Percentiles rank a stretch among this genome's conserved stretches.
These are phyloP conservation scores for Rissa tridactyla DNA, from an alignment of 2,113 vertebrate genomes.

Conservation along the genomic window DNA sequence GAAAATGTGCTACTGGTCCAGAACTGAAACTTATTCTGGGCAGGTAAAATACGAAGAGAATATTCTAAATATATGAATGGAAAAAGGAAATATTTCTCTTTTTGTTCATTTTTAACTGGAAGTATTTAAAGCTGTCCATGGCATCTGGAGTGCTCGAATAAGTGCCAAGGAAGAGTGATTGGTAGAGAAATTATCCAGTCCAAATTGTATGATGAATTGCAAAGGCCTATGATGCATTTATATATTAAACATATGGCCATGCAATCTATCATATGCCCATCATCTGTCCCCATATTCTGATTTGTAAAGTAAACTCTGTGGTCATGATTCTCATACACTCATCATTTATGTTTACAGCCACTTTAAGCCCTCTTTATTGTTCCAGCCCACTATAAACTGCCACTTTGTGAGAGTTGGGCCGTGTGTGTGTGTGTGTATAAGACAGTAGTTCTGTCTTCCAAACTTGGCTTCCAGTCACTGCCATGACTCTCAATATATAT, in stretches of 20 bases:
- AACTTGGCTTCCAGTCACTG: constrained; percentile 11
- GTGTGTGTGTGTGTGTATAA: neutral
- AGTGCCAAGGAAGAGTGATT: neutral
- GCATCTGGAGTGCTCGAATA: neutral
- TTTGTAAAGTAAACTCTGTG: neutral
- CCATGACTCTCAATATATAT: constrained; percentile 49
- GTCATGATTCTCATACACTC: neutral
- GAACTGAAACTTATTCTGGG: neutral
- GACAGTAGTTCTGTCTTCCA: neutral
- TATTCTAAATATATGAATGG: neutral
- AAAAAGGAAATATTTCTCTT: neutral
- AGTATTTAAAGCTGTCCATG: neutral
- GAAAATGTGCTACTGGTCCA: neutral
- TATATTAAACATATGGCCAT: neutral
- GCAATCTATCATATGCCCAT: neutral
- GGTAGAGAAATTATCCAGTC: neutral
- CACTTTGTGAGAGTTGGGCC: neutral
- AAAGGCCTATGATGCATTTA: neutral
- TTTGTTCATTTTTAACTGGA: neutral
- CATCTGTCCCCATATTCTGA: neutral
- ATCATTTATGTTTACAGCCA: neutral
- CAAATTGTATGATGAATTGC: neutral
- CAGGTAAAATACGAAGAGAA: neutral
- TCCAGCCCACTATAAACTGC: neutral
- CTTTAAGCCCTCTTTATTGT: neutral